These are phyloP conservation scores for Copidosoma floridanum DNA, from an alignment of 1,140 invertebrate genomes.

Conservation along the genomic window DNA sequence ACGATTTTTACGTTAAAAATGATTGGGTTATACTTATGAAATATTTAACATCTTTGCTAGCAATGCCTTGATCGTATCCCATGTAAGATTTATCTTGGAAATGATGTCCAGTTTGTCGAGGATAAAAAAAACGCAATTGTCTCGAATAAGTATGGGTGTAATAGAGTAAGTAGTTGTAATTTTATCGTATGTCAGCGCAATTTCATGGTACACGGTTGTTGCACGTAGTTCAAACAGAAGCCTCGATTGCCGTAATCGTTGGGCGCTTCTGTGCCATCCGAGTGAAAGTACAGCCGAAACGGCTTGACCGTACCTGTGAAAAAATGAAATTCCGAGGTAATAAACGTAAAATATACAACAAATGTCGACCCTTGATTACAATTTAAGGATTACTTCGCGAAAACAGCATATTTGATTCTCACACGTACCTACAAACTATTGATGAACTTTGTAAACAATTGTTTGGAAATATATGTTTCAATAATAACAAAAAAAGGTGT, in stretches of 20 bases:
- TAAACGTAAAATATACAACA: too few species aligned
- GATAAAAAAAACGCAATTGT: not conserved
- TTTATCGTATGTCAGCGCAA: conserved; percentile 23
- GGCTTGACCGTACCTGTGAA: conserved; percentile 73
- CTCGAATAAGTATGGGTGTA: not conserved
- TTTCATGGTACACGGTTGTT: conserved; percentile 74
- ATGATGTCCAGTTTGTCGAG: not conserved
- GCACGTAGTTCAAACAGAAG: conserved; percentile 79
- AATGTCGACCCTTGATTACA: too few species aligned
- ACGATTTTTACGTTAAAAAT: too few species aligned
- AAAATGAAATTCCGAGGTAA: too few species aligned
- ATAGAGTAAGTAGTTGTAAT: not conserved
- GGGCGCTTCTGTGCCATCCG: conserved; percentile 71
- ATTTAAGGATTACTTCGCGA: too few species aligned
- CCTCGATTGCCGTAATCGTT: conserved; percentile 73
- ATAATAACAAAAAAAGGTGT: too few species aligned
- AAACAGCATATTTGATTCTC: too few species aligned
- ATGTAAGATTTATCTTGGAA: not conserved
- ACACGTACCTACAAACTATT: too few species aligned
- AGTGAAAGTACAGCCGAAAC: conserved; percentile 75
- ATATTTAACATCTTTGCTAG: too few species aligned
- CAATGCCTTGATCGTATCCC: not conserved
- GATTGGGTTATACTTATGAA: too few species aligned
- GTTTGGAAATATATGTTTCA: too few species aligned
- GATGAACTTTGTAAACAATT: too few species aligned